phyloP scores from a whole-genome alignment of 2,113 vertebrate genomes.

The Neolamprologus hecqui region DNA sequence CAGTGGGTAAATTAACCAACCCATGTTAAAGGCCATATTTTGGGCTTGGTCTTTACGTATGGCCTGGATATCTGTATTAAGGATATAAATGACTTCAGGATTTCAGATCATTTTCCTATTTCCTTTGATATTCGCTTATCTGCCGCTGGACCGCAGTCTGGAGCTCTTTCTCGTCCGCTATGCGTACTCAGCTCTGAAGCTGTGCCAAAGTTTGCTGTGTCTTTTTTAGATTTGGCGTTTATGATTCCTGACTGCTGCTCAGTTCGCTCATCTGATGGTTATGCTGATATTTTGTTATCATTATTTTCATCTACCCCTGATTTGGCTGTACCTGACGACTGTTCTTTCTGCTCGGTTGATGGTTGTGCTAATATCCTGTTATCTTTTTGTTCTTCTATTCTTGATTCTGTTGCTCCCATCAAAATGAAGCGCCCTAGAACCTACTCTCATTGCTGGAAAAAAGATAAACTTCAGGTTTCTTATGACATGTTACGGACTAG shows the following conservation, averaged over 20 bases:
- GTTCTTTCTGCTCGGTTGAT: rapidly evolving
- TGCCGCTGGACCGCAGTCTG: rapidly evolving
- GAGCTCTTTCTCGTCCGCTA: rapidly evolving
- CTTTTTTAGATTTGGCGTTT: rapidly evolving
- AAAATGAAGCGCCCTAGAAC: too few relatives aligned
- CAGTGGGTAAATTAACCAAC: background rate
- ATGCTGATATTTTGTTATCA: background rate
- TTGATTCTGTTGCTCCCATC: too few relatives aligned
- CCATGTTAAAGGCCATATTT: background rate
- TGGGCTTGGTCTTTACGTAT: background rate
- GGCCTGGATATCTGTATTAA: background rate
- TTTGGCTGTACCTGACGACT: rapidly evolving
- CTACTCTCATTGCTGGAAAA: too few relatives aligned
- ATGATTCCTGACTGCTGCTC: background rate
- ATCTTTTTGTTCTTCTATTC: too few relatives aligned
- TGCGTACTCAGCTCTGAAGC: rapidly evolving
- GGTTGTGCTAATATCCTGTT: background rate
- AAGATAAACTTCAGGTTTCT: too few relatives aligned
- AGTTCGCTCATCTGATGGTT: rapidly evolving
- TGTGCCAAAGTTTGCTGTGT: rapidly evolving
- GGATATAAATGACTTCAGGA: background rate
- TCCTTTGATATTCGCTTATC: rapidly evolving
- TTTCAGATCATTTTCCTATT: rapidly evolving
- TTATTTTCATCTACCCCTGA: background rate
- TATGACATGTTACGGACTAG: too few relatives aligned